These are phyloP conservation scores for Epistrophella euchroma DNA, from an alignment of 2,888 invertebrate genomes.

Conservation along the genomic window DNA sequence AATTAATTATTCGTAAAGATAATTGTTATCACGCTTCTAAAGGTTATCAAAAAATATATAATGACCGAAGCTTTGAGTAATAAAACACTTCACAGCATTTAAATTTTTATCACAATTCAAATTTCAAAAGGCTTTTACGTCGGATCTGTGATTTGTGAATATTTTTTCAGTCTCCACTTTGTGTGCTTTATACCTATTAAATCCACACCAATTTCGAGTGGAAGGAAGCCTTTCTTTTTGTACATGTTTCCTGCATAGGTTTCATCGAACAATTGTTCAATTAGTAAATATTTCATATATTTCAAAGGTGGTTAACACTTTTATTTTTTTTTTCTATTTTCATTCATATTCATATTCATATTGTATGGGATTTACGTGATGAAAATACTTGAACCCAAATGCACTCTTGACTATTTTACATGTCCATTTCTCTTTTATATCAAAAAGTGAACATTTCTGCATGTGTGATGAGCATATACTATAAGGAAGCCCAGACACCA, in stretches of 20 bases:
- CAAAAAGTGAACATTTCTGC: constrained; percentile 49
- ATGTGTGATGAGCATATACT: constrained; percentile 22
- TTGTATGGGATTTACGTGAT: constrained; percentile 58
- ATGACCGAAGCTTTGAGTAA: not conserved
- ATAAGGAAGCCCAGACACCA: constrained; percentile 1
- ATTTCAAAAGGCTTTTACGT: not conserved
- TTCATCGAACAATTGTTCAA: constrained; percentile 24
- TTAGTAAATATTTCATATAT: constrained; percentile 28
- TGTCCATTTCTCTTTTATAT: constrained; percentile 16
- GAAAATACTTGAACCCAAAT: constrained; percentile 59
- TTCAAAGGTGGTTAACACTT: constrained; percentile 38
- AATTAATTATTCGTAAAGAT: too few relatives aligned
- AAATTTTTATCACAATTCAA: not conserved
- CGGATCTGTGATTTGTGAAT: not conserved
- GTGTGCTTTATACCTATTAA: not conserved
- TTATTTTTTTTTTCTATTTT: constrained; percentile 8
- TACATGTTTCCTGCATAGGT: constrained; percentile 1
- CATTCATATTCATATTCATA: constrained; percentile 66
- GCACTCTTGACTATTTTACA: constrained; percentile 36
- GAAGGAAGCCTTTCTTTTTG: not conserved
- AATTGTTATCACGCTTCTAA: too few relatives aligned
- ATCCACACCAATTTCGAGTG: not conserved
- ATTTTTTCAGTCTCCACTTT: constrained; percentile 8
- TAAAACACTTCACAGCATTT: not conserved
- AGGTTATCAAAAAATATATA: too few relatives aligned